Percentiles rank a stretch among this genome's conserved stretches.
Conservation (phyloP, 2,113 vertebrate species). For the Pontoporia blainvillei region DNA sequence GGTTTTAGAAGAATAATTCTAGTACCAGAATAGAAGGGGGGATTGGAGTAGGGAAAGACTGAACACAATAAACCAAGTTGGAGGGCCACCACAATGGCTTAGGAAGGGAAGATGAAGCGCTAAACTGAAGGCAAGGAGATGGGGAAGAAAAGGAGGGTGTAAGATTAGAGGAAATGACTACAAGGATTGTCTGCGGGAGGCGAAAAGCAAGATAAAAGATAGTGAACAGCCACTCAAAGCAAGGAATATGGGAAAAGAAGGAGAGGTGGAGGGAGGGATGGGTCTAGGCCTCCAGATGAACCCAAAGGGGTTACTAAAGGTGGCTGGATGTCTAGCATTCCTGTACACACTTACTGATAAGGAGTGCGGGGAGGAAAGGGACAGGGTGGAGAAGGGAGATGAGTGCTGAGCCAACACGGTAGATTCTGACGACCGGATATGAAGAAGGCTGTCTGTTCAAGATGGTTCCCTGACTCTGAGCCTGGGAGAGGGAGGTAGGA, state of each 20-base stretch:
- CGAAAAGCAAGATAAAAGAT: neutral
- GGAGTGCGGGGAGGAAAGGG: neutral
- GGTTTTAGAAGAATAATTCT: neutral
- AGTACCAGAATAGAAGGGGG: neutral
- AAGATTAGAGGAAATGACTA: neutral
- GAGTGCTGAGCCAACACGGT: neutral
- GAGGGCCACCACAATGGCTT: neutral
- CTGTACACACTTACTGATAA: neutral
- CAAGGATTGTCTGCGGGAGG: neutral
- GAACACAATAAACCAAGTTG: neutral
- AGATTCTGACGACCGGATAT: neutral
- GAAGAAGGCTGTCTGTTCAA: neutral
- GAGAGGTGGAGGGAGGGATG: neutral
- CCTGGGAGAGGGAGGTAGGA: neutral
- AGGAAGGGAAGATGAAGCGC: neutral
- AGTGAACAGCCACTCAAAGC: neutral
- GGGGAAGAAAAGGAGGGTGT: too few relatives aligned
- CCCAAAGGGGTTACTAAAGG: neutral
- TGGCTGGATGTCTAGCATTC: neutral
- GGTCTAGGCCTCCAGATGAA: neutral
- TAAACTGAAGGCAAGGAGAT: neutral
- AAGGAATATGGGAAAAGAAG: neutral
- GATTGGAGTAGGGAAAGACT: neutral
- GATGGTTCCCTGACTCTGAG: neutral
- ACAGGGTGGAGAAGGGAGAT: neutral